These are phyloP conservation scores for Umimayanthus kanabou DNA, from an alignment of 92 coral and sea anemone species.

Conservation along the genomic window DNA sequence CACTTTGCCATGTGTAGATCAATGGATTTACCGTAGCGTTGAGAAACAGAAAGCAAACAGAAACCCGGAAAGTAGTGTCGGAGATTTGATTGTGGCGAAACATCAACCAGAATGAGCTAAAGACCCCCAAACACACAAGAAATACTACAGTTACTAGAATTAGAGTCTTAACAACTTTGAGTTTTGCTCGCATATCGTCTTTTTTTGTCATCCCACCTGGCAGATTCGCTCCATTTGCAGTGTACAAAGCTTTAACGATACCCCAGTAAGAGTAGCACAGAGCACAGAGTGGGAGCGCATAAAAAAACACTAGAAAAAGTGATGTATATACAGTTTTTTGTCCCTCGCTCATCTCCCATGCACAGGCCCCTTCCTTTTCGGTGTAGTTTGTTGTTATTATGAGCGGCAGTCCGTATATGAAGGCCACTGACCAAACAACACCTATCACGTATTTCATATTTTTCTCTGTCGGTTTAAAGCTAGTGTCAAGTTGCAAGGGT, in stretches of 20 bases:
- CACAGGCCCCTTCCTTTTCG: neutral
- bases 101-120: constrained; percentile 34
- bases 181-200: constrained; percentile 27
- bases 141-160: constrained; percentile 37
- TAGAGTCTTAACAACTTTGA: constrained; percentile 27
- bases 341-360: constrained; percentile 13
- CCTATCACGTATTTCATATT: neutral
- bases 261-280: constrained; percentile 21
- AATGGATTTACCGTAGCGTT: constrained; percentile 30
- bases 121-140: constrained; percentile 24
- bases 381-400: neutral
- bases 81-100: constrained; percentile 7
- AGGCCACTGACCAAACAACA: constrained; percentile 15
- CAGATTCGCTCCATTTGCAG: neutral
- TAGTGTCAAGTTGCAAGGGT: neutral
- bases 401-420: constrained; percentile 29
- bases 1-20: constrained; percentile 34
- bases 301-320: constrained; percentile 21
- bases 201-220: constrained; percentile 11
- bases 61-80: constrained; percentile 17
- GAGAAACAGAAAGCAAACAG: constrained; percentile 25
- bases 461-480: constrained; percentile 5
- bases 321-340: constrained; percentile 1
- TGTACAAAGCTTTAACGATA: constrained; percentile 24
- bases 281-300: neutral